Percentiles rank a stretch among this genome's conserved stretches.
These are phyloP conservation scores for Phoeniculus purpureus DNA, from an alignment of 2,797 vertebrate species.

Conservation along the genomic window DNA sequence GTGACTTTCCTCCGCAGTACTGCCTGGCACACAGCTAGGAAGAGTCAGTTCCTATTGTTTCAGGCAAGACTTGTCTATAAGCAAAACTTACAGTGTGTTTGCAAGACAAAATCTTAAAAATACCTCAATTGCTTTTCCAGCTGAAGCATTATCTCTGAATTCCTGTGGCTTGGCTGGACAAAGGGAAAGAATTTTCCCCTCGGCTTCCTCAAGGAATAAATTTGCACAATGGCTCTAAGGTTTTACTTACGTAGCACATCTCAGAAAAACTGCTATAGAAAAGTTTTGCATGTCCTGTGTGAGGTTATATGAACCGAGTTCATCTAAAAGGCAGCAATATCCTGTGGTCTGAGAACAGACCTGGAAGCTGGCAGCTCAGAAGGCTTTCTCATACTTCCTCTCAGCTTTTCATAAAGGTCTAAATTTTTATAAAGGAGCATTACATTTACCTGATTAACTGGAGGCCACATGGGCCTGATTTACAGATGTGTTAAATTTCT, in stretches of 20 bases:
- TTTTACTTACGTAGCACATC: not conserved
- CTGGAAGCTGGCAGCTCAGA: not conserved
- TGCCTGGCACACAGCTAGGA: not conserved
- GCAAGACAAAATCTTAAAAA: constrained; percentile 24
- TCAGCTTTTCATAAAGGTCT: constrained; percentile 4
- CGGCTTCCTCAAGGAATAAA: constrained; percentile 30
- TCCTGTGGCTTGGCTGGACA: constrained; percentile 36
- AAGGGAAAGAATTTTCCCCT: not conserved
- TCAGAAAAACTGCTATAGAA: not conserved
- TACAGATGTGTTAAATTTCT: constrained; percentile 10
- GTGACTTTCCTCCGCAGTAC: constrained; percentile 15
- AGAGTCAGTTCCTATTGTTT: not conserved
- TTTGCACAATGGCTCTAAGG: not conserved
- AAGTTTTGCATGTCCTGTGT: constrained; percentile 1
- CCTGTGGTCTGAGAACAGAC: constrained; percentile 27
- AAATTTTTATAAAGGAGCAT: not conserved
- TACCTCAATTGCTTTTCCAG: constrained; percentile 20
- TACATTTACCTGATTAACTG: constrained; percentile 2
- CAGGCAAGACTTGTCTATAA: not conserved
- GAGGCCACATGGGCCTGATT: not conserved
- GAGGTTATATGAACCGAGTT: constrained; percentile 17
- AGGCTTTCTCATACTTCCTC: constrained; percentile 7
- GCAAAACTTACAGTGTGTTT: not conserved
- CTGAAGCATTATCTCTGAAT: constrained; percentile 23
- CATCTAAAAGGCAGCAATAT: constrained; percentile 34